Evolutionary conservation across 1,140 invertebrate genomes (phyloP).

Genomic region (Holcopasites calliopsidis): DNA sequence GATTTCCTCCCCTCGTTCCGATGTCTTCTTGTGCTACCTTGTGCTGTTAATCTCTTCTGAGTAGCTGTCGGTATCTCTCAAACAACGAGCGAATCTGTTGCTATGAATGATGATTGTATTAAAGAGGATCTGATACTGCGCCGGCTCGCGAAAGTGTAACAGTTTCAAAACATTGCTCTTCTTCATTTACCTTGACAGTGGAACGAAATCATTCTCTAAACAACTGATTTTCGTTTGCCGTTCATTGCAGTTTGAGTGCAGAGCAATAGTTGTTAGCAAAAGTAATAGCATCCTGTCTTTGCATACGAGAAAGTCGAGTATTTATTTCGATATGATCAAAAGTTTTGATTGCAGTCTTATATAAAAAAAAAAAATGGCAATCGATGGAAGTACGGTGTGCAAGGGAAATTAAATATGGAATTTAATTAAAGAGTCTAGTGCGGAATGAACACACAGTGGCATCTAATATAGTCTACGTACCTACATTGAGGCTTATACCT

Average conservation of each 20-base stretch:
- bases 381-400: neutral
- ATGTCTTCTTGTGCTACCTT: slow-evolving; percentile 29
- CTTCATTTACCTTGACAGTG: neutral
- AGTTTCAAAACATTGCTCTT: no score
- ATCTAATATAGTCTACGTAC: slow-evolving; percentile 45
- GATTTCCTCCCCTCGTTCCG: slow-evolving; percentile 29
- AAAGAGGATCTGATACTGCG: neutral
- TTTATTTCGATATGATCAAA: neutral
- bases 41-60: neutral
- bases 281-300: neutral
- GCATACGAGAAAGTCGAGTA: neutral
- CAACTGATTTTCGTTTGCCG: neutral
- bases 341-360: neutral
- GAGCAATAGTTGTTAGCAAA: neutral
- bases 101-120: neutral
- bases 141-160: slow-evolving; percentile 12
- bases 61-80: slow-evolving; percentile 7
- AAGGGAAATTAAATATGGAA: neutral
- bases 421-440: slow-evolving; percentile 9
- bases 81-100: neutral
- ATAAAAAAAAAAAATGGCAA: no score
- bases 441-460: slow-evolving; percentile 19
- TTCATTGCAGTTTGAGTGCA: neutral
- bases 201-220: neutral
- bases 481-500: slow-evolving; percentile 43